Base-by-base conservation (phyloP, 2,797 vertebrate species). In the Acanthiza pusilla region DNA sequence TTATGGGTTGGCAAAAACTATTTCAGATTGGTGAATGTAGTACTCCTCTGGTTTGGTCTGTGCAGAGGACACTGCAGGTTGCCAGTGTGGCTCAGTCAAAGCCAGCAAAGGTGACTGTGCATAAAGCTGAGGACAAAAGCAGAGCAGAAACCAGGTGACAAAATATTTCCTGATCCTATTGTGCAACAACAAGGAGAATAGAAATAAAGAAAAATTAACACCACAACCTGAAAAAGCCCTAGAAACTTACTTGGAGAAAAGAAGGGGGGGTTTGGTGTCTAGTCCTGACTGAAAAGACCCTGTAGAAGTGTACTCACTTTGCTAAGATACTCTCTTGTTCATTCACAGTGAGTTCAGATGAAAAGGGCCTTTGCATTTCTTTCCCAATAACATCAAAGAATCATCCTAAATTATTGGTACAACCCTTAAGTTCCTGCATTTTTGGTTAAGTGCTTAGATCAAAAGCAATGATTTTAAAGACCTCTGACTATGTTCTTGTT, bases 391-490 rank as follows among this genome's bases (percentile, higher is more conserved):
- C n/a, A 58, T 85, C 34, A 91, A 89, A 88, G 18, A 72, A 55
- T 72, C 21, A 78, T 75, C 36, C 16, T 62, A 54, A 88, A 29
- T 29, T 58, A 66, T 10, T 58, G 66, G 82, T 68, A 72, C 21
- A 77, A 45, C 1, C 14, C 4, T 54, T 27, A 58, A 66, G 14
- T 48, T 88, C 22, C 32, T 62, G 9, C 4, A 32, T 66, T 95
- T 88, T 81, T 88, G 7, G n/a, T 93, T 91, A 86, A 94, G 58
- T 66, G 70, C 55, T 93, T 81, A 42, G 58, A 86, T 42, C 54
- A 84, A 94, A 94, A 81, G 9, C 20, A 70, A 55, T 70, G 0
- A 27, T 75, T 89, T 90, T 60, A 86, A 94, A 89, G 53, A 87
- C 25, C 21, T 92, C 71, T 74, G 47, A 74, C 23, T 77, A 23